Evolutionary conservation across 2,888 invertebrate genomes (phyloP), one percentile per base, ranked within the genome.

Genomic region (Cephus runcator): DNA sequence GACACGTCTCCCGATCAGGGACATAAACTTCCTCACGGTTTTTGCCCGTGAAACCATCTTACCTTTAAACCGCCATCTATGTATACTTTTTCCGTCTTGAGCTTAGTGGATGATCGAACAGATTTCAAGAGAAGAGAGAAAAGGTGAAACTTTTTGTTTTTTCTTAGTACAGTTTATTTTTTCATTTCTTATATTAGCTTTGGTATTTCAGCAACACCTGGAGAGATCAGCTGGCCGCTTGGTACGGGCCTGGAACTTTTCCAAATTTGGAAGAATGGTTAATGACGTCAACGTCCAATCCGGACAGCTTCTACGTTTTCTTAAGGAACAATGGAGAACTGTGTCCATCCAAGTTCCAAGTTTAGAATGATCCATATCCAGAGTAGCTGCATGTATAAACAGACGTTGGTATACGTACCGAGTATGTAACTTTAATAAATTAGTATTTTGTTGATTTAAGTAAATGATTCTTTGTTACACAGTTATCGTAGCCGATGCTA

Each of bases 1-100:
- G 75, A 78, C 78, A 78, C 78, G 78, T 78, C 78, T 33, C 34
- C 34, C 31, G 71, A 71, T 33, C 31, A 71, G 33, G 71, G 78
- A 75, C 34, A 73, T 35, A 31, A 68, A 73, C 78, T 68, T 40
- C 77, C 75, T 36, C 34, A 40, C 30, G 68, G 69, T 78, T 78
- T 78, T 78, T 78, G 76, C 73, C 35, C 73, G 75, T 36, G 40
- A 68, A 78, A 34, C 56, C 56, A 56, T 56, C 56, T 56, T 56
- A 56, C 56, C 56, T 56, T 56, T 56, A 56, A 56, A 56, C 56
- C 56, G 56, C 56, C 56, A 56, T 56, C 56, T 56, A 56, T 56
- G 56, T 56, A 56, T 56, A 56, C 56, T 56, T 56, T 56, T 56
- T 56, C 23, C 6, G 2, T 56, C 56, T 56, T 56, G 23, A 56